phyloP scores from a whole-genome alignment of 2,888 invertebrate species.

The Panopea generosa region DNA sequence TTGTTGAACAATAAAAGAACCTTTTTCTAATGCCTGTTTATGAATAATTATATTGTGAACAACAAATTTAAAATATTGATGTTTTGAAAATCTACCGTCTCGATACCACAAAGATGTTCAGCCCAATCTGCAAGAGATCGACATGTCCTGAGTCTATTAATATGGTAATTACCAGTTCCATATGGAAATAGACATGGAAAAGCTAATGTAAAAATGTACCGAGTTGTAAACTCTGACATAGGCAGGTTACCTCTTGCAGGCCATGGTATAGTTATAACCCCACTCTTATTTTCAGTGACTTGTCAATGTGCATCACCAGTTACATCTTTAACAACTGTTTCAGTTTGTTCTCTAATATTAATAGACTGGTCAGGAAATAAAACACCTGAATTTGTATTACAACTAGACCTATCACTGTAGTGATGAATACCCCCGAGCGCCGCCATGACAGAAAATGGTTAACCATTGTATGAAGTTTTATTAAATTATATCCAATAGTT shows the following conservation, averaged over 20 bases:
- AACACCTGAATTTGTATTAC: constrained; percentile 38
- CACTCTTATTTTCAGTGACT: constrained; percentile 20
- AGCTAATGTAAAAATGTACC: constrained; percentile 58
- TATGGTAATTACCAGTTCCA: neutral
- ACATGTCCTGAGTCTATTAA: neutral
- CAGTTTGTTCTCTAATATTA: constrained; percentile 22
- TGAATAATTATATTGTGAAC: constrained; percentile 63
- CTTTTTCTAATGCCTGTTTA: constrained; percentile 55
- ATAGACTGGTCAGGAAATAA: constrained; percentile 23
- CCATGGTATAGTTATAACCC: constrained; percentile 46
- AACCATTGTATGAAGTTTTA: too few relatives aligned
- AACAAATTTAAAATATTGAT: constrained; percentile 62
- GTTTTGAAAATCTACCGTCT: constrained; percentile 53
- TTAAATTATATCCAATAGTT: too few relatives aligned
- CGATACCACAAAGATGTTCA: constrained; percentile 52
- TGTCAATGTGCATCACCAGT: constrained; percentile 6
- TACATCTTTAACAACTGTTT: constrained; percentile 27
- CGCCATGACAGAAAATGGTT: too few relatives aligned
- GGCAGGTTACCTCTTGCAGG: constrained; percentile 56
- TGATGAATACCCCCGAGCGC: too few relatives aligned
- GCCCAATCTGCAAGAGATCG: neutral
- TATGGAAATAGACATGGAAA: constrained; percentile 62
- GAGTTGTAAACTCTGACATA: constrained; percentile 60
- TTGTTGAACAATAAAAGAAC: constrained; percentile 58
- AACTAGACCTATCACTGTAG: too few relatives aligned